Evolutionary conservation across 2,797 vertebrate genomes (phyloP), one percentile per base, ranked within the genome.

Genomic region (Kryptolebias ocellatus): DNA sequence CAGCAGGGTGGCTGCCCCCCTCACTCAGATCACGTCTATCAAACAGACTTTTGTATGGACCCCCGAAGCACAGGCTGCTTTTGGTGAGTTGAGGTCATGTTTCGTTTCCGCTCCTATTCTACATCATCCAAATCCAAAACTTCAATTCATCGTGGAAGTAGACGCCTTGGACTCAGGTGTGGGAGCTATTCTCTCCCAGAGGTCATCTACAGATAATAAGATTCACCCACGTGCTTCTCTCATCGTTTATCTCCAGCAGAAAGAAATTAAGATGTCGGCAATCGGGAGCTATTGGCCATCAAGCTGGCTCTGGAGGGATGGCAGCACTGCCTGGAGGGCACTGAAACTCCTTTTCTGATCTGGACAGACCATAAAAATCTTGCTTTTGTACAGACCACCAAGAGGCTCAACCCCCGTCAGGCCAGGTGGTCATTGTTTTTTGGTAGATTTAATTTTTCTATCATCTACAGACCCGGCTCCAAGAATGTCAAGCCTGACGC

Each of bases 331-430:
- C 20, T 24, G 20, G 20, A 24, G 20, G 20, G 20, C 20, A 24
- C 20, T 24, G 20, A 24, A 24, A 24, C 20, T 24, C 20, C 20
- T 24, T 24, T 24, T 5, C 2, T 49, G 1, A 29, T 65, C 3
- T 59, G 55, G 49, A 46, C 24, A 0, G 49, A 67, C 4, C 56
- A 67, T 5, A 67, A 59, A 5, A 66, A 50, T 29, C 34, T 67
- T 1, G 2, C 34, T 3, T 59, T 58, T 9, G 1, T 51, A 1
- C 5, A 18, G 5, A 8, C 46, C 0, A 46, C 54, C 1, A 4
- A 42, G 20, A 24, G 20, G 20, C 20, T 24, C 20, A 24, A 24
- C 20, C 20, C 20, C 20, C 20, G 20, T 24, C 20, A 24, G 20
- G 20, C 20, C 20, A 24, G 20, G 20, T 24, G 20, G 20, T 24